phyloP scores from a whole-genome alignment of 2,797 vertebrate genomes.

The Neosilurus mollespiculum region DNA sequence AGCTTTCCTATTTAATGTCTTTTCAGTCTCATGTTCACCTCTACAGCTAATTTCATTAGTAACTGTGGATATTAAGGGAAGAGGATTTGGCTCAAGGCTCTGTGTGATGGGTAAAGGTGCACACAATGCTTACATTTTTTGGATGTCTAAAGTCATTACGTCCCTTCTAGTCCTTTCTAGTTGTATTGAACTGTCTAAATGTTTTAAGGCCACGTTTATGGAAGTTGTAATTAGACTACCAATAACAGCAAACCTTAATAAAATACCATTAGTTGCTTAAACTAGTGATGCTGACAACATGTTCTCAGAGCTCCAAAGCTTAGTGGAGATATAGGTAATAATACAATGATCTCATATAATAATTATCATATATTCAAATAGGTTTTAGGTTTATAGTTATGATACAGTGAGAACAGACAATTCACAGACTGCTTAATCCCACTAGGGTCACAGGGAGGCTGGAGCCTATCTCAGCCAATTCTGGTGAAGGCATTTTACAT shows the following conservation, averaged over 20 bases:
- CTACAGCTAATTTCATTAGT: constrained; percentile 37
- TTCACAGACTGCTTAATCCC: too few species aligned
- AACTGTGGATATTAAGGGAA: constrained; percentile 27
- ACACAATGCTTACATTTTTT: background rate
- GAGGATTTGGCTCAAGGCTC: constrained; percentile 11
- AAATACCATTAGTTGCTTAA: too few species aligned
- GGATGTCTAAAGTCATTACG: background rate
- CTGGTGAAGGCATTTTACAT: too few species aligned
- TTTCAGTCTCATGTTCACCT: constrained; percentile 20
- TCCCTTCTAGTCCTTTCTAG: too few species aligned
- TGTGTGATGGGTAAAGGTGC: background rate
- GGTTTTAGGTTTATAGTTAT: background rate
- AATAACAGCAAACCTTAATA: background rate
- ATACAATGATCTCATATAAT: background rate
- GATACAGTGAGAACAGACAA: background rate
- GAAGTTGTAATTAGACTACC: background rate
- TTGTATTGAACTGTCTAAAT: too few species aligned
- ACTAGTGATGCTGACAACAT: too few species aligned
- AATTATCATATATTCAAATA: background rate
- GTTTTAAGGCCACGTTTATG: background rate
- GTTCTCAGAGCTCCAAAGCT: background rate
- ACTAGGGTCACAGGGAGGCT: too few species aligned
- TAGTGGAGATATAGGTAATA: background rate
- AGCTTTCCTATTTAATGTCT: constrained; percentile 57
- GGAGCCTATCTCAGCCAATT: too few species aligned